Evolutionary conservation across 2,888 invertebrate genomes (phyloP), one percentile per base, ranked within the genome.

Genomic region (Lochmaea crataegi): DNA sequence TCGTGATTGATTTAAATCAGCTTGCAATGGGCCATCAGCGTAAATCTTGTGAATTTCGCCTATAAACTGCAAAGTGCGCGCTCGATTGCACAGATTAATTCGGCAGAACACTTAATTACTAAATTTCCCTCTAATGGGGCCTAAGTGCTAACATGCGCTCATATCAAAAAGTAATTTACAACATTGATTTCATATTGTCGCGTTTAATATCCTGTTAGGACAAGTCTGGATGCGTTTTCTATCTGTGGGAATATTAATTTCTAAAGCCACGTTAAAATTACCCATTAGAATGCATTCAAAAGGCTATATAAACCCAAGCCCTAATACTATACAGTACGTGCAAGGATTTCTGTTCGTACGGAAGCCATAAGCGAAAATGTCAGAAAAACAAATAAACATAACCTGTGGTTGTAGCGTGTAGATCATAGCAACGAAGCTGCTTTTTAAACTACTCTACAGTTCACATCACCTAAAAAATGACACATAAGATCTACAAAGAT

Each of bases 141-240:
- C 77, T 78, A 77, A 79, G 79, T 80, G 79, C 77, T 79, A 80
- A 82, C 83, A 82, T 81, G 81, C 79, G 81, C 80, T 71, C 79
- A 76, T 81, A 83, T 84, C 83, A 84, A 84, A 84, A 84, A 83
- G 83, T 83, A 84, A 85, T 85, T 83, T 84, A 78, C 82, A 70
- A 70, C 70, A 64, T 64, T 64, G 70, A 70, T 70, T 70, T 70
- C 70, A 70, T 70, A 70, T 70, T 70, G 70, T 70, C 57, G 32
- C 64, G 64, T 57, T 64, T 70, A 70, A 70, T 70, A 70, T 70
- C 70, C 57, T 57, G 64, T 16, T 45, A 53, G 16, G 18, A 53
- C 7, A n/a, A 53, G 53, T 53, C 53, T 10, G 16, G 53, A 18
- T 53, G 16, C 53, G 18, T 53, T 53, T 53, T 18, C 53, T 53